Conservation (phyloP, 2,113 vertebrate species). For the Pedetes capensis region DNA sequence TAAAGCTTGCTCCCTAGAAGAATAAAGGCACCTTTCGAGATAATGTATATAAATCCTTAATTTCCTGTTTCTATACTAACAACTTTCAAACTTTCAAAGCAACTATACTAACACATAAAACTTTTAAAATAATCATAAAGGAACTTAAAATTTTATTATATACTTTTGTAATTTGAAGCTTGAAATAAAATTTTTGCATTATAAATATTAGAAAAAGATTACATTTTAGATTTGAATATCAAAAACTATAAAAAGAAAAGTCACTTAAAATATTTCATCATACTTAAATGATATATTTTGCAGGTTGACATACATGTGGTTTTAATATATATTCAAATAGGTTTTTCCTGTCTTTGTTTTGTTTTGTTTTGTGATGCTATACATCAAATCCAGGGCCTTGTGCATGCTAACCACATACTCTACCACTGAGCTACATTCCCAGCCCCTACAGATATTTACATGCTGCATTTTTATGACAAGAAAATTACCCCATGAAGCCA, state of each 20-base stretch:
- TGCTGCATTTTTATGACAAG: neutral
- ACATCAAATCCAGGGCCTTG: too few relatives aligned
- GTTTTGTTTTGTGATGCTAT: too few relatives aligned
- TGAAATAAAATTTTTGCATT: neutral
- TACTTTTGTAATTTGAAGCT: neutral
- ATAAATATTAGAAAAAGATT: neutral
- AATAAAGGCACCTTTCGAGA: conserved; percentile 64
- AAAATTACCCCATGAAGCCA: conserved; percentile 31
- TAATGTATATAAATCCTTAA: neutral
- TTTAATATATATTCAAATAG: neutral
- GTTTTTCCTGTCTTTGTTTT: neutral
- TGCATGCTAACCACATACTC: neutral
- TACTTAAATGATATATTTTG: conserved; percentile 22
- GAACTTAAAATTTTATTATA: neutral
- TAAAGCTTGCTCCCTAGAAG: conserved; percentile 94
- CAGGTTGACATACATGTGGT: neutral
- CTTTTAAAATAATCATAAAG: conserved; percentile 12
- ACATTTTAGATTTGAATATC: neutral
- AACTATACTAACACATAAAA: neutral
- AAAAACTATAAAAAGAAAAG: conserved; percentile 10
- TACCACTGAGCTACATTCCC: neutral
- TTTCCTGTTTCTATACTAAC: conserved; percentile 45
- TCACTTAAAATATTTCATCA: conserved; percentile 2
- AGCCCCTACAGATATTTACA: neutral
- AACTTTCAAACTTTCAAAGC: neutral